Evolutionary conservation across 2,797 vertebrate genomes (phyloP), one percentile per base, ranked within the genome.

Genomic region (Myotis daubentonii): DNA sequence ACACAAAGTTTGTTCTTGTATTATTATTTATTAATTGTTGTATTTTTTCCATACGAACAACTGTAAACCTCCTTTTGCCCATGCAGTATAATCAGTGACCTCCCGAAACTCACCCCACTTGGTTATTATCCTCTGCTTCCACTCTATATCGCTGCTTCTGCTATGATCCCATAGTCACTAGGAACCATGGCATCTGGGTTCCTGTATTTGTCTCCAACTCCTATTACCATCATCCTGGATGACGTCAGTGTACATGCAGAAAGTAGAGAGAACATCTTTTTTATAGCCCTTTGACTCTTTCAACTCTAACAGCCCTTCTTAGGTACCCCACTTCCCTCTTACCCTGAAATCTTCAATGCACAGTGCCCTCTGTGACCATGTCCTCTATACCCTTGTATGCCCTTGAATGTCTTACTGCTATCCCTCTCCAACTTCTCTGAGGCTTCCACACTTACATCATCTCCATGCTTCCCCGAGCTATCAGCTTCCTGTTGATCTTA

Each of bases 161-260:
- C 23, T 49, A 15, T 87, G 60, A 66, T 51, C 12, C 22, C 10
- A 8, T 51, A 30, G 28, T 88, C 25, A 47, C 38, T 4, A 85
- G 80, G 12, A 38, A 13, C 2, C 44, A 36, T 0, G 1, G 20
- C 36, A 38, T 47, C 53, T 10, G 4, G 2, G 12, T 44, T 68
- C 30, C 11, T 6, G 2, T 5, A 47, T 62, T 60, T 47, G 22
- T 72, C 36, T 55, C 47, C 3, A 41, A 2, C 36, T 84, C 23
- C 41, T 72, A 19, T 30, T 23, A 33, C 9, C 3, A 3, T 25
- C 30, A 70, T 38, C 28, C 47, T 71, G 38, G 28, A 74, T 41
- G 51, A 41, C 2, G 5, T 17, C 36, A 23, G 41, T 5, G 16
- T 22, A 30, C 19, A 5, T 38, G 41, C 13, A 33, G 36, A 47